Evolutionary conservation across 2,113 vertebrate species (phyloP).

Genomic region (Melanerpes formicivorus): DNA sequence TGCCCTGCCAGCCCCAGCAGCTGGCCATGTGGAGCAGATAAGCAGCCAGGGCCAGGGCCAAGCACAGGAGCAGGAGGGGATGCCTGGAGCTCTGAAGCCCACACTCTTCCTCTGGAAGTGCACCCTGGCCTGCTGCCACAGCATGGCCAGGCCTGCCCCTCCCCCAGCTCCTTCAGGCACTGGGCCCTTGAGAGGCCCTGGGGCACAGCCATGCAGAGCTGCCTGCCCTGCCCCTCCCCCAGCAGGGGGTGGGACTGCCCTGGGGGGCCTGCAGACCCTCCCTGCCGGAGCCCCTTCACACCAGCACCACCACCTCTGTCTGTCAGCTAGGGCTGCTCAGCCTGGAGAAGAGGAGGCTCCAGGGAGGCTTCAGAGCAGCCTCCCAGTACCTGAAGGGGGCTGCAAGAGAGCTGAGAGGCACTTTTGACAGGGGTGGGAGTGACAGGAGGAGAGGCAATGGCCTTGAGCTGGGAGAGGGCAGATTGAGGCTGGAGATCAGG

Average conservation of each 20-base stretch:
- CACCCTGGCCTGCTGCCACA: conserved; percentile 4
- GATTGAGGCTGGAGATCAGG: too few species aligned
- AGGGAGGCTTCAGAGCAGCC: too few species aligned
- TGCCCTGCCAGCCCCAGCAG: not conserved
- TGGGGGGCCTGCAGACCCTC: not conserved
- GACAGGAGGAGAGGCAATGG: too few species aligned
- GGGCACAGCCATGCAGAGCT: not conserved
- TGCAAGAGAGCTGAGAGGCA: too few species aligned
- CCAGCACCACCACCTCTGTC: not conserved
- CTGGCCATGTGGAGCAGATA: not conserved
- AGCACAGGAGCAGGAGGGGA: not conserved
- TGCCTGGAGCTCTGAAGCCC: conserved; percentile 28
- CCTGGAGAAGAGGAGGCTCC: too few species aligned
- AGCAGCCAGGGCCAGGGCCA: conserved; percentile 9
- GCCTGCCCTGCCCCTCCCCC: not conserved
- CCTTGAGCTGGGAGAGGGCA: too few species aligned
- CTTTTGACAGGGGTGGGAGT: too few species aligned
- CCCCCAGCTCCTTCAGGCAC: not conserved
- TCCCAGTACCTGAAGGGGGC: too few species aligned
- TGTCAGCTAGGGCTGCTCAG: too few species aligned
- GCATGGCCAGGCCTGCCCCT: not conserved
- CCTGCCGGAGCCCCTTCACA: not conserved
- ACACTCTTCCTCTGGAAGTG: not conserved
- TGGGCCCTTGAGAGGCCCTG: not conserved
- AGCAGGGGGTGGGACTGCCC: not conserved